Conservation (phyloP, 2,113 vertebrate species). For the Chrysochloris asiatica region DNA sequence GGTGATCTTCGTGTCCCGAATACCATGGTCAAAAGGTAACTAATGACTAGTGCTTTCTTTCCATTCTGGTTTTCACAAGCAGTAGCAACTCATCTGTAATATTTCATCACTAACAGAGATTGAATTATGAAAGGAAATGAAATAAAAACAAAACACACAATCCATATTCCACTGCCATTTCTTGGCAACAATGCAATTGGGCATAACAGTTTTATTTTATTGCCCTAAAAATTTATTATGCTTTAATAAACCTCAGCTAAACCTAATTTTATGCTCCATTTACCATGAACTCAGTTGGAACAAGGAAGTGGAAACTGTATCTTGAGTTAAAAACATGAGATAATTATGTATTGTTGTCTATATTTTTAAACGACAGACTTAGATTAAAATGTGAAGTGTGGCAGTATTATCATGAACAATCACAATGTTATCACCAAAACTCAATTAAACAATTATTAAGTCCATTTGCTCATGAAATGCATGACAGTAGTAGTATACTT, state of each 20-base stretch:
- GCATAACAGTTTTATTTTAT: not conserved
- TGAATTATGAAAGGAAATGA: slow-evolving; percentile 29
- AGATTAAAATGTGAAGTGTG: slow-evolving; percentile 15
- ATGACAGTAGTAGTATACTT: not conserved
- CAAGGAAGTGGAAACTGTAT: slow-evolving; percentile 26
- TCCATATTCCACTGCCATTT: not conserved
- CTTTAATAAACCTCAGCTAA: slow-evolving; percentile 24
- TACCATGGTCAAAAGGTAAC: no score
- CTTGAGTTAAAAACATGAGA: slow-evolving; percentile 8
- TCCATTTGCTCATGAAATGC: not conserved
- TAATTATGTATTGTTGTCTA: slow-evolving; percentile 1
- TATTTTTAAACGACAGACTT: slow-evolving; percentile 33
- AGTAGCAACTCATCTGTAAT: not conserved
- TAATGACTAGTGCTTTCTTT: not conserved
- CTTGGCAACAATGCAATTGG: slow-evolving; percentile 16
- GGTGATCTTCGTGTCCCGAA: no score
- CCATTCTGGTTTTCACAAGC: not conserved
- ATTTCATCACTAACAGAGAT: slow-evolving; percentile 7
- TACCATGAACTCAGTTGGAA: slow-evolving; percentile 16
- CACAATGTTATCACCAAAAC: not conserved
- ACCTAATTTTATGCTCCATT: slow-evolving; percentile 49
- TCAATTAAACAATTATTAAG: not conserved
- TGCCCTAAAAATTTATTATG: slow-evolving; percentile 37
- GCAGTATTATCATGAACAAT: slow-evolving; percentile 7
- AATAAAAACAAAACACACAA: not conserved